Evolutionary conservation across 1,140 invertebrate species (phyloP), one percentile per base, ranked within the genome.

Genomic region (Heliconius congener): DNA sequence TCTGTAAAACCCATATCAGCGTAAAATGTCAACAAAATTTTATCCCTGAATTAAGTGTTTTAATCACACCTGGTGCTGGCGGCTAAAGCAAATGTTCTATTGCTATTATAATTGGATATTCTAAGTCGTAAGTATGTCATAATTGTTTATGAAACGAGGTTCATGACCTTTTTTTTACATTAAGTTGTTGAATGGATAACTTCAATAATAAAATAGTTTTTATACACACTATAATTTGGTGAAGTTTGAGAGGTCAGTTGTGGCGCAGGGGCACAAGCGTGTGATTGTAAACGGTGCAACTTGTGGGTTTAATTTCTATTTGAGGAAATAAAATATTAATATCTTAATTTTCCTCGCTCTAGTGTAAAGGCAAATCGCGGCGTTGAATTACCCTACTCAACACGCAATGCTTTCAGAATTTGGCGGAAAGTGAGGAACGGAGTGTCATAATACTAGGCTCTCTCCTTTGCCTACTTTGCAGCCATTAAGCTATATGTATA

Each of bases 21-120:
- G 78, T 74, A 83, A 85, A 83, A 82, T 84, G 85, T 82, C 83
- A 84, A 71, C 73, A 30, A 39, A 52, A 72, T 80, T 66, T 86
- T 87, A 87, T 88, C 86, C 87, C 70, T 72, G 83, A 79, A 85
- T 86, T 86, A 83, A 82, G 75, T 83, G 83, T 85, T 84, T 89
- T 87, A 83, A 80, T 80, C 46, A 71, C 74, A 76, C 74, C 74
- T 76, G 74, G 9, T 76, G 74, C 57, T 46, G 42, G 42, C 13
- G 42, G 42, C 13, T 39, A 0, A 39, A 18, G 74, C 60, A 16
- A 66, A 27, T 66, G 60, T 66, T 66, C 60, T 23, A 23, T 23
- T 23, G 23, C 27, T 57, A 23, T 57, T 57, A 11, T 9, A 23
- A 57, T 23, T 23, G 55, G 11, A 57, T 57, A 2, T 57, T 23